phyloP scores from a whole-genome alignment of 2,888 invertebrate species.

The Cetonia aurata region DNA sequence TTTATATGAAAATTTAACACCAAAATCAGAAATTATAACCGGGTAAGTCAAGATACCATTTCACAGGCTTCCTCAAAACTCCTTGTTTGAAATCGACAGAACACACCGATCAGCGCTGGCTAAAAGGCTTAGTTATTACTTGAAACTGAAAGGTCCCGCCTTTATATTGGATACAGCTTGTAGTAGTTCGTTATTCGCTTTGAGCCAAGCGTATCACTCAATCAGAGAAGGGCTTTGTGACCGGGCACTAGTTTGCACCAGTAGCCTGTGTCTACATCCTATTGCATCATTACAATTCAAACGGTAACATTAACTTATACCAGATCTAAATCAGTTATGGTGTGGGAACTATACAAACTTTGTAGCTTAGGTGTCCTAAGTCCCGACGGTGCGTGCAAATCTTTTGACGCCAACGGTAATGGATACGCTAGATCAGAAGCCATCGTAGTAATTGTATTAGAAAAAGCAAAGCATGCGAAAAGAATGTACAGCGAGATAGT shows the following conservation, averaged over 20 bases:
- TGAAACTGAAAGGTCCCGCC: conserved; percentile 91
- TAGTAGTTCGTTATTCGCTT: conserved; percentile 90
- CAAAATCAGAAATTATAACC: not conserved
- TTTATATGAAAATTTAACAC: not conserved
- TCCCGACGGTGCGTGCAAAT: conserved; percentile 87
- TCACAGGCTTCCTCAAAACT: too few species aligned
- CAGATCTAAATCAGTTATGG: not conserved
- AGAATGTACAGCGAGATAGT: conserved; percentile 67
- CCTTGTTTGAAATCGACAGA: not conserved
- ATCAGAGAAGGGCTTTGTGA: conserved; percentile 87
- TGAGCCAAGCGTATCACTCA: conserved; percentile 85
- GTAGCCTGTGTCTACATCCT: conserved; percentile 88
- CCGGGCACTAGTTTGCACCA: conserved; percentile 89
- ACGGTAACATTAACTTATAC: conserved; percentile 65
- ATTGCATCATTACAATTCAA: conserved; percentile 90
- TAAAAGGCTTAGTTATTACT: conserved; percentile 89
- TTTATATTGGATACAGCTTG: conserved; percentile 93
- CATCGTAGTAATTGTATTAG: conserved; percentile 77
- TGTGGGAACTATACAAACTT: not conserved
- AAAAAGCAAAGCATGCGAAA: conserved; percentile 71
- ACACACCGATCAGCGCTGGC: conserved; percentile 88
- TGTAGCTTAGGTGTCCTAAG: conserved; percentile 82
- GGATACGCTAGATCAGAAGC: conserved; percentile 89
- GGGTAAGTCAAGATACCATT: conserved; percentile 7
- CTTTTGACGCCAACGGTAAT: conserved; percentile 87